Percentiles rank a stretch among this genome's conserved stretches.
These are phyloP conservation scores for Gerris buenoi DNA, from an alignment of 1,140 invertebrate genomes.

Conservation along the genomic window DNA sequence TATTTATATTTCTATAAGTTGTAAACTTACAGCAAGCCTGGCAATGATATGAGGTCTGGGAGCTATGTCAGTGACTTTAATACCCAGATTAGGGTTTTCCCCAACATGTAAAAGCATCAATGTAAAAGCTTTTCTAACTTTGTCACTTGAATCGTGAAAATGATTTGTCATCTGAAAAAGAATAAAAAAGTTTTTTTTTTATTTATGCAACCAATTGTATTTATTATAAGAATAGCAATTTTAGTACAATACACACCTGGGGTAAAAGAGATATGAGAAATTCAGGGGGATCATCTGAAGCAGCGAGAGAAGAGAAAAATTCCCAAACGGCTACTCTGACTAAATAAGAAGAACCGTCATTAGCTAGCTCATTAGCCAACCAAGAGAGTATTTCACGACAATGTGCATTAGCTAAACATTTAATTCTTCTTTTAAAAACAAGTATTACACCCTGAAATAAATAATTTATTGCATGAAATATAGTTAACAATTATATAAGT, in stretches of 20 bases:
- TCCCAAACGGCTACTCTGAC: slow-evolving; percentile 18
- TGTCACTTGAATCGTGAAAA: slow-evolving; percentile 21
- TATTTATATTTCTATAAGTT: too few species aligned
- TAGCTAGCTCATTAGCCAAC: slow-evolving; percentile 12
- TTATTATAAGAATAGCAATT: too few species aligned
- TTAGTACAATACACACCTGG: too few species aligned
- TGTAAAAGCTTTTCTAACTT: slow-evolving; percentile 19
- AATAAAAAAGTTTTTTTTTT: not conserved
- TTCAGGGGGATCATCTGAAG: too few species aligned
- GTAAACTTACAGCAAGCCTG: slow-evolving; percentile 19
- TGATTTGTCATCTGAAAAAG: slow-evolving; percentile 5
- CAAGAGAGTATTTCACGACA: slow-evolving; percentile 14
- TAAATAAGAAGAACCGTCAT: slow-evolving; percentile 15
- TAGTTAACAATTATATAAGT: slow-evolving; percentile 1
- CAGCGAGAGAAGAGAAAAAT: slow-evolving; percentile 13
- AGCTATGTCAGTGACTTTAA: slow-evolving; percentile 17
- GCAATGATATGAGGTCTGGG: slow-evolving; percentile 15
- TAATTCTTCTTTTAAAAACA: slow-evolving; percentile 11
- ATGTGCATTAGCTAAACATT: slow-evolving; percentile 13
- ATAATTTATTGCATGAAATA: slow-evolving; percentile 4
- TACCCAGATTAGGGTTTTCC: slow-evolving; percentile 1
- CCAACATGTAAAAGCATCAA: slow-evolving; percentile 18
- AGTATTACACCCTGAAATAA: slow-evolving; percentile 17
- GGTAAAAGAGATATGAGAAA: slow-evolving; percentile 9
- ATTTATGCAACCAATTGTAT: too few species aligned